Base-by-base conservation (phyloP, 2,888 invertebrate species). In the Euplexia lucipara region DNA sequence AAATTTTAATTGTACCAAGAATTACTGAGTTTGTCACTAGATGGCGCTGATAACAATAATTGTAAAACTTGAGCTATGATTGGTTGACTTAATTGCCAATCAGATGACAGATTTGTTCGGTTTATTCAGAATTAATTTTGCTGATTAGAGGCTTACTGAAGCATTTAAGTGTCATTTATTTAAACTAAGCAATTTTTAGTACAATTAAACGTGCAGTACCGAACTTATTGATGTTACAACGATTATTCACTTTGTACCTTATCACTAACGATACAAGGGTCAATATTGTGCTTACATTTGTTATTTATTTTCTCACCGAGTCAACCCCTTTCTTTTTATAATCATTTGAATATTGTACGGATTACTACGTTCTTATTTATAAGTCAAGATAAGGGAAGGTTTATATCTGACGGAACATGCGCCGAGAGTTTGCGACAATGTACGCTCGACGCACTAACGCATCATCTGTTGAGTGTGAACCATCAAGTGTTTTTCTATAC, bases 211-310 rank as follows among this genome's bases (percentile, higher is more conserved):
- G 20, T 34, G 10, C 1, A 54, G 3, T 34, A 12, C 22, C n/a
- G 26, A 74, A 45, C 37, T 59, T 34, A 59, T 37, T 51, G 61
- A 42, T 53, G 51, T 61, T 51, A 52, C 56, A 66, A 34, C 14
- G 9, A 41, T 56, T 61, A 63, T 32, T 59, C 63, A 77, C 35
- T 73, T 63, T 73, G 32, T 53, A 41, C 26, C 75, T 70, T 75
- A 79, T 49, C 8, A 6, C 53, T 57, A 61, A 37, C 52, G n/a
- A 34, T 41, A 52, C 26, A 44, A 58, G 49, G 35, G 10, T 64
- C 48, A 45, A 59, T 59, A 59, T 59, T 59, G 72, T 56, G 61
- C 66, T 66, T 41, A 61, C 39, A 12, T 18, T 60, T 47, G 41
- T 14, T 70, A 30, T 47, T 69, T 68, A 30, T 37, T n/a, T 41